Evolutionary conservation across 2,888 invertebrate genomes (phyloP).

Genomic region (Drosophila helvetica): DNA sequence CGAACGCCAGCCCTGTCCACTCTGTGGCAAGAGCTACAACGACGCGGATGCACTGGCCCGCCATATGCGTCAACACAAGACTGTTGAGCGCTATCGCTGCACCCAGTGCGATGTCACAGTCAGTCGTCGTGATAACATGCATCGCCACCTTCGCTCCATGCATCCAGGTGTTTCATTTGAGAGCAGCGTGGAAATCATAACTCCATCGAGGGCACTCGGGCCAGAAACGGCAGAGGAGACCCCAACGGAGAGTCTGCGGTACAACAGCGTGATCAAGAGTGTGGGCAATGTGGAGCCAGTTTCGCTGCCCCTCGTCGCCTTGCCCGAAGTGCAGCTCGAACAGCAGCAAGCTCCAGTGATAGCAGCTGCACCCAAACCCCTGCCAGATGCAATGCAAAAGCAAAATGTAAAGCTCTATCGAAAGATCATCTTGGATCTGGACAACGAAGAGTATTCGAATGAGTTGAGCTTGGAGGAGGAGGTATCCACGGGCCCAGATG

Average conservation of each 20-base stretch:
- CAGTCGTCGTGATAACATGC: constrained; percentile 90
- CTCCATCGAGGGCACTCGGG: constrained; percentile 2
- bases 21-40: constrained; percentile 88
- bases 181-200: constrained; percentile 58
- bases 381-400: constrained; percentile 46
- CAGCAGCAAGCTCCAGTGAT: neutral
- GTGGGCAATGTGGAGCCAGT: constrained; percentile 82
- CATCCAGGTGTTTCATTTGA: constrained; percentile 85
- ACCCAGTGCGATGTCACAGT: constrained; percentile 89
- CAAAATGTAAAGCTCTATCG: constrained; percentile 68
- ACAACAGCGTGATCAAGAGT: constrained; percentile 81
- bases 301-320: constrained; percentile 27
- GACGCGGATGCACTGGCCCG: constrained; percentile 88
- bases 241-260: constrained; percentile 47
- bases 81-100: constrained; percentile 86
- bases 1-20: constrained; percentile 86
- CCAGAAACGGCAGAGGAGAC: constrained; percentile 22
- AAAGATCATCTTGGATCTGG: constrained; percentile 62
- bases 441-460: constrained; percentile 68
- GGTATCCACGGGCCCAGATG: constrained; percentile 11
- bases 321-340: constrained; percentile 8
- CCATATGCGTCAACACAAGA: constrained; percentile 85
- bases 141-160: constrained; percentile 90
- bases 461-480: constrained; percentile 61
- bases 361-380: neutral